Evolutionary conservation across 2,797 vertebrate genomes (phyloP), one percentile per base, ranked within the genome.

Genomic region (Hipposideros larvatus): DNA sequence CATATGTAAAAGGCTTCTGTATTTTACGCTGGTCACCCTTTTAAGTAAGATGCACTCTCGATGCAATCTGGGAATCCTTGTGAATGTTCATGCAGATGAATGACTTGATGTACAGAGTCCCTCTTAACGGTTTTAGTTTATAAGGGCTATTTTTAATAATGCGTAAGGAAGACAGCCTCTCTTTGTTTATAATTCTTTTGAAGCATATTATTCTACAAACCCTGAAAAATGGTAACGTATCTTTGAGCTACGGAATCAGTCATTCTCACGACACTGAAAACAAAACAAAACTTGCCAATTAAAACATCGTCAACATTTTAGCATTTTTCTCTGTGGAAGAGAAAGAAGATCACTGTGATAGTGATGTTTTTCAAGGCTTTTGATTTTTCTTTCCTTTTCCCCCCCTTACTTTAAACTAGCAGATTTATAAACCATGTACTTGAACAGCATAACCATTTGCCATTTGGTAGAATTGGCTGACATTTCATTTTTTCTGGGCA

Each of bases 391-490:
- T 55, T 85, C 66, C 90, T 63, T 98, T 96, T 93, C 94, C 22
- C 70, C 75, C 66, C 78, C 94, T 88, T 89, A 57, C 86, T 98
- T 94, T 98, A 96, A 98, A 94, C 73, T 91, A 98, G 97, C 95
- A 98, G 94, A 98, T 98, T 98, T 98, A 98, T 98, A 98, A 98
- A 91, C 88, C 97, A 97, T 94, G 90, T 97, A 95, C 97, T 98
- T 93, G 98, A 98, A 98, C 91, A 98, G 96, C 95, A 98, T 98
- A 98, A 96, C 92, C 97, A 98, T 98, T 98, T 98, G 97, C 98
- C 98, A 98, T 99, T 98, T 99, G 98, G 98, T 97, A 82, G 93
- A 98, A 98, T 96, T 99, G 98, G 98, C 98, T 99, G 98, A 98
- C 98, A 99, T 99, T 99, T 99, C 97, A 98, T 97, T 99, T 99